These are phyloP conservation scores for Poicephalus meyeri DNA, from an alignment of 2,113 vertebrate species.

Conservation along the genomic window DNA sequence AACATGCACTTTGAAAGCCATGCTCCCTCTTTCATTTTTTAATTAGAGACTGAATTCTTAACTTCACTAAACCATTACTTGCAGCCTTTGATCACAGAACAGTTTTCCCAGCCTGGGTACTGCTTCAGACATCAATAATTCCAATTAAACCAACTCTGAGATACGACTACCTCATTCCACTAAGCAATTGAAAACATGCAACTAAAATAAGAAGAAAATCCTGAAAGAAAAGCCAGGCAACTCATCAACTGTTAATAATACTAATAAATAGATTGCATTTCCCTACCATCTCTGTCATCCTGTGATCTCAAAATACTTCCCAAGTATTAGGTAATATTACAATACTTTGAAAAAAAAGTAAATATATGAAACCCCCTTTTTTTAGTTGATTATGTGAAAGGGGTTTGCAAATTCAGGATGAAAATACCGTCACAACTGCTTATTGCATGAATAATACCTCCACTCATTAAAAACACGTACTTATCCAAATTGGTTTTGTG, in stretches of 20 bases:
- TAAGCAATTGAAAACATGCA: constrained; percentile 69
- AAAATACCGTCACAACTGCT: background rate
- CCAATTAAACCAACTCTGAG: constrained; percentile 65
- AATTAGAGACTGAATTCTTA: constrained; percentile 40
- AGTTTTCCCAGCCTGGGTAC: constrained; percentile 44
- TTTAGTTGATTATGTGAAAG: background rate
- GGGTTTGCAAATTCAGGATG: background rate
- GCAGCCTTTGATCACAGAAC: constrained; percentile 57
- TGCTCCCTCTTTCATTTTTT: background rate
- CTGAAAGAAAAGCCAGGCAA: constrained; percentile 32
- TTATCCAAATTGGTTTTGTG: background rate
- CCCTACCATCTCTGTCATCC: background rate
- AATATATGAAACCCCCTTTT: background rate
- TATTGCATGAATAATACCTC: background rate
- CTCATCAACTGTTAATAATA: constrained; percentile 8
- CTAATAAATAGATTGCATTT: background rate
- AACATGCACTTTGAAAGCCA: background rate
- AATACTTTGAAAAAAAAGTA: background rate
- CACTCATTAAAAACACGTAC: background rate
- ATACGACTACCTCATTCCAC: constrained; percentile 48
- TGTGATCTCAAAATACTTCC: background rate
- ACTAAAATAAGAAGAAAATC: constrained; percentile 52
- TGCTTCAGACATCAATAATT: constrained; percentile 71
- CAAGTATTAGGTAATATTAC: background rate
- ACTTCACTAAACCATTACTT: constrained; percentile 38